Conservation (phyloP, 2,888 invertebrate species). For the Drosophila nigricruria region DNA sequence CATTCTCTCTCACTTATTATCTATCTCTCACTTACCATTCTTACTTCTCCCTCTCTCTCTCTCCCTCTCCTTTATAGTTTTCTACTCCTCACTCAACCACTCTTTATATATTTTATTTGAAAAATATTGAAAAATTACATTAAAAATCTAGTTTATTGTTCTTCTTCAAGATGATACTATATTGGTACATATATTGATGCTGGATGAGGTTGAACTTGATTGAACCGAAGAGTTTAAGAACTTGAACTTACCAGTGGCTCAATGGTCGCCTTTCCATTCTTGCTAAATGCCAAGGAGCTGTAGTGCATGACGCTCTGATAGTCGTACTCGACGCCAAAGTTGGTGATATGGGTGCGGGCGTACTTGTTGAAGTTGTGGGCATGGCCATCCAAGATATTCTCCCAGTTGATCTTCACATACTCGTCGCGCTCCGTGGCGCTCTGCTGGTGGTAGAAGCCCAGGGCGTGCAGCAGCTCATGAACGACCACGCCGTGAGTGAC, state of each 20-base stretch:
- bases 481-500: slow-evolving; percentile 89
- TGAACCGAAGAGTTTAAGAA: background rate
- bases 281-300: slow-evolving; percentile 89
- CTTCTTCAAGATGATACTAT: background rate
- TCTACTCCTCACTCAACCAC: background rate
- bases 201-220: background rate
- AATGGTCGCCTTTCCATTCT: slow-evolving; percentile 89
- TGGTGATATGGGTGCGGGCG: slow-evolving; percentile 87
- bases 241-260: slow-evolving; percentile 86
- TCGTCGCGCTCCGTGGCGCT: slow-evolving; percentile 91
- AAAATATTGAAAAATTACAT: background rate
- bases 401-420: slow-evolving; percentile 90
- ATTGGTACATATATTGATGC: background rate
- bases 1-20: background rate
- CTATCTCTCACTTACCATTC: background rate
- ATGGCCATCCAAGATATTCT: slow-evolving; percentile 87
- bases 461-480: slow-evolving; percentile 92
- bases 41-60: background rate
- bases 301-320: slow-evolving; percentile 92
- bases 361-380: slow-evolving; percentile 89
- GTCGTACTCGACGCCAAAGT: slow-evolving; percentile 89
- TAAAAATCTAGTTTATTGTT: background rate
- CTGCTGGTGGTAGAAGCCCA: slow-evolving; percentile 94
- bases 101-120: background rate
- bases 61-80: no score